phyloP scores from a whole-genome alignment of 2,113 vertebrate genomes.

The Pteropus alecto region DNA sequence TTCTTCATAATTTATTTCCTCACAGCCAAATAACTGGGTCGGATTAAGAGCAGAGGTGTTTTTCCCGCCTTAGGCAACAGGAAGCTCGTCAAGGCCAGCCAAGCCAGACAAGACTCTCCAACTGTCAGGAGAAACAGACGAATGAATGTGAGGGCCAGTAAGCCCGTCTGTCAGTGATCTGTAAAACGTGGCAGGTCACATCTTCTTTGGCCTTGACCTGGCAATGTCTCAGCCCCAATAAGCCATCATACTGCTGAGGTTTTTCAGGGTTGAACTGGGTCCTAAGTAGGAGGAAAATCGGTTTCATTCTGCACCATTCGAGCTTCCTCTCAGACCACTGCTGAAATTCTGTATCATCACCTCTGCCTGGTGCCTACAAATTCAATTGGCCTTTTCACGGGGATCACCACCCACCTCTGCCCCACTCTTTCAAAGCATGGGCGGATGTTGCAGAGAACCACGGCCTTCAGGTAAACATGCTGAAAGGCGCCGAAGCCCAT shows the following conservation, averaged over 20 bases:
- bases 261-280: background rate
- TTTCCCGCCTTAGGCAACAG: constrained; percentile 1
- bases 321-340: background rate
- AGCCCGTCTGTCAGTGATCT: constrained; percentile 16
- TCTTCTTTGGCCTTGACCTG: constrained; percentile 8
- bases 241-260: background rate
- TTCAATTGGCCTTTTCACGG: constrained; percentile 29
- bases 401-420: background rate
- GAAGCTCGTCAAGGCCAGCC: constrained; percentile 44
- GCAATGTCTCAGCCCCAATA: background rate
- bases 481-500: background rate
- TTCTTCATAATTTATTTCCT: constrained; percentile 60
- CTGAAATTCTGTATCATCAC: background rate
- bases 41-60: constrained; percentile 69
- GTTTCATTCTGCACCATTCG: background rate
- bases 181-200: background rate
- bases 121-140: background rate
- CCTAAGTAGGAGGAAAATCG: background rate
- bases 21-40: constrained; percentile 67
- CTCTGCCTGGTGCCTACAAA: background rate
- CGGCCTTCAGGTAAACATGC: background rate
- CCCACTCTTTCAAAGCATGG: constrained; percentile 36
- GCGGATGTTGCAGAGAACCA: background rate
- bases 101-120: constrained; percentile 45
- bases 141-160: background rate